Percentiles rank a stretch among this genome's conserved stretches.
phyloP scores from a whole-genome alignment of 2,113 vertebrate genomes.

The Siniperca chuatsi region DNA sequence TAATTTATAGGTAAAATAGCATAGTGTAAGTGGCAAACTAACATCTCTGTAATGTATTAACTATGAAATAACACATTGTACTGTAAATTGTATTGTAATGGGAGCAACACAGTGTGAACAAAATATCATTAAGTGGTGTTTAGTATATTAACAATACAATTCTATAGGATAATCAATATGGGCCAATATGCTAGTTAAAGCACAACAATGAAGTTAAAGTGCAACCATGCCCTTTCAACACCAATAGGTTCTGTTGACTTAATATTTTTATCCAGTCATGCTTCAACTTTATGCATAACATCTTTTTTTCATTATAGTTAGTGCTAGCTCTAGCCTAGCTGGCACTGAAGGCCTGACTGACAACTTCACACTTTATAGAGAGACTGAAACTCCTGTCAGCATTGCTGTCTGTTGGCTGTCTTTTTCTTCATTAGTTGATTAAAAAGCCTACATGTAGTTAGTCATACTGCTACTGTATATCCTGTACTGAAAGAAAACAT shows the following conservation, averaged over 20 bases:
- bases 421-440: background rate
- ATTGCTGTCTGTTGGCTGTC: background rate
- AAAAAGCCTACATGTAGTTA: background rate
- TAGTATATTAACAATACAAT: background rate
- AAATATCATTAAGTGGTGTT: background rate
- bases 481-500: no score
- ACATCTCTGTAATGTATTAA: background rate
- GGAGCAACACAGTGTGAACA: background rate
- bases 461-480: no score
- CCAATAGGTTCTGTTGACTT: background rate
- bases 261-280: background rate
- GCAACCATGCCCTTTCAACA: background rate
- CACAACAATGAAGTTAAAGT: background rate
- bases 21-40: background rate
- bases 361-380: background rate
- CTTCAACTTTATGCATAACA: background rate
- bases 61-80: background rate
- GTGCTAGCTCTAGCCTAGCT: background rate
- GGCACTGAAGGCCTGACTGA: background rate
- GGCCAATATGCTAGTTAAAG: background rate
- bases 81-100: background rate
- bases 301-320: background rate
- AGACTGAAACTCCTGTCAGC: background rate
- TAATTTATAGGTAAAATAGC: conserved; percentile 15
- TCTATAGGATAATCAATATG: background rate